Conservation (phyloP, 53 echinoderm and acorn worm genomes). For the Astropecten irregularis region DNA sequence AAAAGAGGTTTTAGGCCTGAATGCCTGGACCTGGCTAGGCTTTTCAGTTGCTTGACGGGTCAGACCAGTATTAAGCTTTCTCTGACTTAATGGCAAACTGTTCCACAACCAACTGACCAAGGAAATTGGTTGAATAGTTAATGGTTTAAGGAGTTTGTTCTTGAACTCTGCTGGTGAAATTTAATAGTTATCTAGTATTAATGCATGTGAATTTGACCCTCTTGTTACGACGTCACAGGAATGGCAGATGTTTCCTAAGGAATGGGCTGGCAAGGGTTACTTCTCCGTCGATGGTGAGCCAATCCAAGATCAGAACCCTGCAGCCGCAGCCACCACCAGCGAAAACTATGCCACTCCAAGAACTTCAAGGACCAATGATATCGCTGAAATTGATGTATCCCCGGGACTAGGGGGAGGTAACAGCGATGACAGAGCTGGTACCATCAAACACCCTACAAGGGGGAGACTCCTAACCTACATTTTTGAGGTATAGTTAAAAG, state of each 20-base stretch:
- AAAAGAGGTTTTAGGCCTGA: too few relatives aligned
- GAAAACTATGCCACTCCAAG: background rate
- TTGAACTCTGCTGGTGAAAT: too few relatives aligned
- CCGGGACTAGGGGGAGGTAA: constrained; percentile 68
- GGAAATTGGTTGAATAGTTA: too few relatives aligned
- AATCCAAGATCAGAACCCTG: background rate
- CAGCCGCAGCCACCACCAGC: background rate
- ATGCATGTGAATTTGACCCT: too few relatives aligned
- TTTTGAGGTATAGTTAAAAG: constrained; percentile 96
- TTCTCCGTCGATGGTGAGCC: constrained; percentile 76
- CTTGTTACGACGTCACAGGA: too few relatives aligned
- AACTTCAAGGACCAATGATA: constrained; percentile 25
- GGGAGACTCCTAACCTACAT: constrained; percentile 88
- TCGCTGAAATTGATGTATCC: constrained; percentile 72
- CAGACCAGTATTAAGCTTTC: too few relatives aligned
- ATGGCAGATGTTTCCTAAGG: constrained; percentile 83
- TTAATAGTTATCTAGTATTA: too few relatives aligned
- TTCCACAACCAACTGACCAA: too few relatives aligned
- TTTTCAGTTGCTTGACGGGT: too few relatives aligned
- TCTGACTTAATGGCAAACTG: too few relatives aligned
- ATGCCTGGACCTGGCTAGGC: too few relatives aligned
- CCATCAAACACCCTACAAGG: constrained; percentile 80
- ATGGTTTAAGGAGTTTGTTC: too few relatives aligned
- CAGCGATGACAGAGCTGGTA: constrained; percentile 89
- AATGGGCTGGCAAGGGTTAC: constrained; percentile 73